A percentile compares a stretch with the other conserved stretches of the same genome.
Evolutionary conservation across 2,888 invertebrate species (phyloP).

Genomic region (Macaria liturata): DNA sequence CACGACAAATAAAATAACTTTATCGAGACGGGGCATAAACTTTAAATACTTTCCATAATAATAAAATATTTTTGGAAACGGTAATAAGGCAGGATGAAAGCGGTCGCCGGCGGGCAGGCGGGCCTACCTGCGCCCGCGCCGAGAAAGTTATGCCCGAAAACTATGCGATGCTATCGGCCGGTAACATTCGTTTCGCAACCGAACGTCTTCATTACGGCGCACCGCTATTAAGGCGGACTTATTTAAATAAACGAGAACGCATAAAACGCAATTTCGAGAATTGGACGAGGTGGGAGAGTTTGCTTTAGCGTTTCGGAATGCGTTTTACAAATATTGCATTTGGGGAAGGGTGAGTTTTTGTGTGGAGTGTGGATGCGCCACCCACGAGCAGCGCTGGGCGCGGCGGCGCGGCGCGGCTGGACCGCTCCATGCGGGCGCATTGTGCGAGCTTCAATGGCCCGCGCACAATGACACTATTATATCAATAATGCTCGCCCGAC

Average conservation of each 20-base stretch:
- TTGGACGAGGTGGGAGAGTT: constrained; percentile 31
- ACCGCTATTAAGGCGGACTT: constrained; percentile 34
- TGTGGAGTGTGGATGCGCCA: constrained; percentile 58
- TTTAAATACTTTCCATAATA: constrained; percentile 76
- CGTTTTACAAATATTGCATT: constrained; percentile 20
- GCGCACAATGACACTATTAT: constrained; percentile 79
- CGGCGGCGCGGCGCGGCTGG: constrained; percentile 62
- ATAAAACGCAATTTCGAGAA: constrained; percentile 28
- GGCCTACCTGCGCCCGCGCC: constrained; percentile 63
- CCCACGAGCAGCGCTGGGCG: constrained; percentile 64
- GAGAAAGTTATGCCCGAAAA: constrained; percentile 58
- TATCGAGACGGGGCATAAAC: constrained; percentile 69
- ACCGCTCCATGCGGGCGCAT: constrained; percentile 79
- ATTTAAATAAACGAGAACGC: constrained; percentile 24
- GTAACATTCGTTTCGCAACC: constrained; percentile 53
- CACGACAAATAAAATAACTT: constrained; percentile 74
- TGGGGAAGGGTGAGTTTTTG: constrained; percentile 62
- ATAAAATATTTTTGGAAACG: constrained; percentile 79
- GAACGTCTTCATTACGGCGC: constrained; percentile 46
- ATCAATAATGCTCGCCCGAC: constrained; percentile 71
- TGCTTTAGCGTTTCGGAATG: constrained; percentile 17
- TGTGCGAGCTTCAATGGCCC: constrained; percentile 78
- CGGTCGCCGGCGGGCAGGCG: constrained; percentile 73
- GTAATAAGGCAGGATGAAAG: constrained; percentile 77
- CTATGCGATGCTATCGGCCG: constrained; percentile 54